Conservation (phyloP, 2,113 vertebrate genomes). For the Loxodonta africana region DNA sequence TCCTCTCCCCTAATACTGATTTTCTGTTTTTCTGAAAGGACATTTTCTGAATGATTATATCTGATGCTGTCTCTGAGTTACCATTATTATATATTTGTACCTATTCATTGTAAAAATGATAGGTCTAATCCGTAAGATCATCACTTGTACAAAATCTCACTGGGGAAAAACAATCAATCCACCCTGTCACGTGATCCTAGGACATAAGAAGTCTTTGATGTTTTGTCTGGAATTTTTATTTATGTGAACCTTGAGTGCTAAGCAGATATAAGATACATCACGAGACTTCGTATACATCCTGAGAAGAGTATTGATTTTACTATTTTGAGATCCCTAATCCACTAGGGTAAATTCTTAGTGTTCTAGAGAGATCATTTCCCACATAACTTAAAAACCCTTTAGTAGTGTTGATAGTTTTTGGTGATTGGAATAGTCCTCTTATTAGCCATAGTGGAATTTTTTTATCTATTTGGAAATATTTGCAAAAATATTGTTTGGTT, state of each 20-base stretch:
- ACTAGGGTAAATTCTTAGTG: neutral
- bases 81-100: neutral
- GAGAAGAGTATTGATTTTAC: neutral
- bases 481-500: neutral
- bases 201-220: neutral
- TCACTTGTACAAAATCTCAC: neutral
- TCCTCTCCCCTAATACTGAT: neutral
- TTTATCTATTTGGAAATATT: neutral
- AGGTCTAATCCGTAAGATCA: neutral
- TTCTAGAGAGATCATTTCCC: neutral
- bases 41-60: neutral
- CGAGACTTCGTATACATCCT: neutral
- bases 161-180: neutral
- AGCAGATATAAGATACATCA: neutral
- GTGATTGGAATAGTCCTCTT: neutral
- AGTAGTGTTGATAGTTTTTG: neutral
- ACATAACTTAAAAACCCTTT: neutral
- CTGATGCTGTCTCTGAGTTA: neutral
- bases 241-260: neutral
- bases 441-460: neutral
- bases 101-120: neutral
- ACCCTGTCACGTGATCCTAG: neutral
- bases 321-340: neutral
- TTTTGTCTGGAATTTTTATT: neutral
- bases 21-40: neutral